phyloP scores from a whole-genome alignment of 2,113 vertebrate genomes.

The Cynopterus brachyotis region DNA sequence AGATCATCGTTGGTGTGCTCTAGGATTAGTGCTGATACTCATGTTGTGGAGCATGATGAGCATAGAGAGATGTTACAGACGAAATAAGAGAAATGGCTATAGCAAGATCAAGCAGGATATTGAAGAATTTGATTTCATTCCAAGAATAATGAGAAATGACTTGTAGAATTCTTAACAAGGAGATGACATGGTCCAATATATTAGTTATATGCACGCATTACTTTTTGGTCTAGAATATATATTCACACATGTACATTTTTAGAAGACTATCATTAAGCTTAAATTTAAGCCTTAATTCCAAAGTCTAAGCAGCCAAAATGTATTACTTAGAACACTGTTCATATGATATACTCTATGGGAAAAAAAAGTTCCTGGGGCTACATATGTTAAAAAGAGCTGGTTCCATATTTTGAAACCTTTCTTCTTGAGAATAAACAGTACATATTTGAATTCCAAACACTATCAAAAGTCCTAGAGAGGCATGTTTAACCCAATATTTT shows the following conservation, averaged over 20 bases:
- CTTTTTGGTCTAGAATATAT: not conserved
- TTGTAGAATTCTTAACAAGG: not conserved
- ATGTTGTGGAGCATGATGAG: not conserved
- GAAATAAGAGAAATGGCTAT: not conserved
- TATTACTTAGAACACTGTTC: not conserved
- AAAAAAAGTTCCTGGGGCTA: no score
- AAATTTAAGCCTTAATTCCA: not conserved
- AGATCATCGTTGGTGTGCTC: not conserved
- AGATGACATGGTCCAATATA: not conserved
- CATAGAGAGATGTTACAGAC: not conserved
- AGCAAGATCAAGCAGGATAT: not conserved
- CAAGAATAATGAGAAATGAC: not conserved
- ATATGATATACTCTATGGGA: not conserved
- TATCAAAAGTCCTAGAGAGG: not conserved
- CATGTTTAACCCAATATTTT: not conserved
- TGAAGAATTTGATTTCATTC: not conserved
- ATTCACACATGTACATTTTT: not conserved
- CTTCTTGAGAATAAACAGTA: not conserved
- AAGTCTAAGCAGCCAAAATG: not conserved
- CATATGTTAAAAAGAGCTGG: not conserved
- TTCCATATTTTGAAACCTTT: not conserved
- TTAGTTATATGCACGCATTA: not conserved
- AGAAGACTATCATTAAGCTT: not conserved
- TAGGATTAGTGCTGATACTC: not conserved
- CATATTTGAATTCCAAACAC: not conserved